These are phyloP conservation scores for Lates calcarifer DNA, from an alignment of 2,113 vertebrate species.

Conservation along the genomic window DNA sequence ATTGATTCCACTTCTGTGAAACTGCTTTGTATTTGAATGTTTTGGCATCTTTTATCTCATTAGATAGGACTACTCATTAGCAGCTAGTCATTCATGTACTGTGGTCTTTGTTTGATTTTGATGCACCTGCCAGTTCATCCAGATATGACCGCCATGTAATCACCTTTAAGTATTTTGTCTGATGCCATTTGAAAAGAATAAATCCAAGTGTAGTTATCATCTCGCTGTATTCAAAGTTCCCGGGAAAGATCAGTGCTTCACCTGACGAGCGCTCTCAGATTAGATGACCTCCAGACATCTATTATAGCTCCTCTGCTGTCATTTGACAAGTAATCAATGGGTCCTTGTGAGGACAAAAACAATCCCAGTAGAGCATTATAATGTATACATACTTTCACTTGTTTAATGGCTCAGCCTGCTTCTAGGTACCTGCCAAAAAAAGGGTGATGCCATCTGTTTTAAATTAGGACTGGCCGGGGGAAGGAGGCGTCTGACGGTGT, in stretches of 20 bases:
- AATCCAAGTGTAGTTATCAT: not conserved
- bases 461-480: constrained; percentile 68
- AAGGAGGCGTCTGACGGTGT: constrained; percentile 62
- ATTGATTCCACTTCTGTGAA: constrained; percentile 41
- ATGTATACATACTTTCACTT: constrained; percentile 63
- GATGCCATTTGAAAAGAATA: constrained; percentile 35
- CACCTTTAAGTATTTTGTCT: constrained; percentile 8
- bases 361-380: constrained; percentile 65
- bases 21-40: constrained; percentile 26
- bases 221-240: not conserved
- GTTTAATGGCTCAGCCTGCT: constrained; percentile 67
- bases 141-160: not conserved
- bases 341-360: constrained; percentile 65
- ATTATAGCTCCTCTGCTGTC: constrained; percentile 57
- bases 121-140: constrained; percentile 16
- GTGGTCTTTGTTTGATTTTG: constrained; percentile 13
- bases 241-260: constrained; percentile 5
- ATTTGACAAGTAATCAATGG: constrained; percentile 71
- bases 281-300: constrained; percentile 56
- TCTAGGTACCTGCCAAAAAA: constrained; percentile 69
- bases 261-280: constrained; percentile 27
- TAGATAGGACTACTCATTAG: too few relatives aligned
- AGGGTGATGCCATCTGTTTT: constrained; percentile 69
- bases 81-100: not conserved
- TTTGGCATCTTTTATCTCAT: constrained; percentile 20